A percentile compares a stretch with the other conserved stretches of the same genome.
These are phyloP conservation scores for Pachyseris speciosa DNA, from an alignment of 64 coral and sea anemone species.

Conservation along the genomic window DNA sequence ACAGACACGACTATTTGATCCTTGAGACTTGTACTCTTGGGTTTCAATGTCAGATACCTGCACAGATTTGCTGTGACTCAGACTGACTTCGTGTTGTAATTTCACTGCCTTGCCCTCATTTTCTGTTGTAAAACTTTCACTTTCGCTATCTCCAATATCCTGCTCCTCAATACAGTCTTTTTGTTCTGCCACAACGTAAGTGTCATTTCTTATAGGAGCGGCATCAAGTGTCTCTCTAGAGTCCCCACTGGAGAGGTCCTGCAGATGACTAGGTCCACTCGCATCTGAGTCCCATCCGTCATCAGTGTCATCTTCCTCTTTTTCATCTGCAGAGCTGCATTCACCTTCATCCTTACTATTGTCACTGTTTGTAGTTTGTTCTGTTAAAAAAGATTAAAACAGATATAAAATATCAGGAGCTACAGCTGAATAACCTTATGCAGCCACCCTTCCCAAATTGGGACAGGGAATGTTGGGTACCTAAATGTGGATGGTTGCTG, in stretches of 20 bases:
- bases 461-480: too few species aligned
- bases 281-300: slow-evolving; percentile 3
- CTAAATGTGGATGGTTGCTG: too few species aligned
- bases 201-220: neutral
- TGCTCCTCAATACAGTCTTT: neutral
- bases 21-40: neutral
- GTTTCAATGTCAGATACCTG: neutral
- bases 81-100: neutral
- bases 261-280: neutral
- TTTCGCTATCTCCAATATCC: neutral
- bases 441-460: too few species aligned
- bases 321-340: neutral
- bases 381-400: neutral
- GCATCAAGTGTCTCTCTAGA: neutral
- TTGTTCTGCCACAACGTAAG: neutral
- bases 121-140: neutral
- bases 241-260: neutral
- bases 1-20: neutral
- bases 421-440: too few species aligned
- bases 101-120: neutral
- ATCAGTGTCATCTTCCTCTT: neutral
- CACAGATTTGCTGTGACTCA: neutral
- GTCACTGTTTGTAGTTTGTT: neutral
- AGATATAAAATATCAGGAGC: neutral
- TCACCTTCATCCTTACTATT: neutral